Percentiles rank a stretch among this genome's conserved stretches.
These are phyloP conservation scores for Tenthredo livida DNA, from an alignment of 2,888 invertebrate species.

Conservation along the genomic window DNA sequence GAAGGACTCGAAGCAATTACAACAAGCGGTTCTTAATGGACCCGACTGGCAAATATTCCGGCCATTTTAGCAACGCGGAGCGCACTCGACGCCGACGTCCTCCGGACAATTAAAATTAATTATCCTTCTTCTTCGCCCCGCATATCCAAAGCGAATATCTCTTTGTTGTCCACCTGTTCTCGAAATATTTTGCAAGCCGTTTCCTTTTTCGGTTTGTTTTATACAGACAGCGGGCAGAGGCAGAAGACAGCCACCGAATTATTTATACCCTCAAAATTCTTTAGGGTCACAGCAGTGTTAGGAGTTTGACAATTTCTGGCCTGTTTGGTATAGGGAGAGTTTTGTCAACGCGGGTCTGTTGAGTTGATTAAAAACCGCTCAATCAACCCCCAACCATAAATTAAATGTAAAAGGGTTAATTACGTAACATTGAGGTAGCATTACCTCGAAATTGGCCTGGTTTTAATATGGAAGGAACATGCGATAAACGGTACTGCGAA, in stretches of 20 bases:
- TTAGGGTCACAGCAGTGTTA: background rate
- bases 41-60: slow-evolving; percentile 69
- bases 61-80: slow-evolving; percentile 69
- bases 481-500: background rate
- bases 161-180: slow-evolving; percentile 64
- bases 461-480: slow-evolving; percentile 16
- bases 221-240: background rate
- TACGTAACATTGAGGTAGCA: slow-evolving; percentile 1
- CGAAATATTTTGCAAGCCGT: slow-evolving; percentile 41
- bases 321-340: background rate
- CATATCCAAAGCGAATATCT: slow-evolving; percentile 57
- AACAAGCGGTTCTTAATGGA: slow-evolving; percentile 70
- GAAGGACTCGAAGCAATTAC: slow-evolving; percentile 64
- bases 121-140: slow-evolving; percentile 63
- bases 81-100: slow-evolving; percentile 61
- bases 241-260: background rate
- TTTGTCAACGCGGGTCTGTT: too few species aligned
- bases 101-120: slow-evolving; percentile 73
- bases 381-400: background rate
- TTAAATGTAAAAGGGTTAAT: slow-evolving; percentile 38
- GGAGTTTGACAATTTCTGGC: background rate
- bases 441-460: background rate
- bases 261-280: background rate
- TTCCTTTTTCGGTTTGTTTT: slow-evolving; percentile 2
- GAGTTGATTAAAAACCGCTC: background rate